phyloP scores from a whole-genome alignment of 2,113 vertebrate genomes.

The Sisor rabdophorus region DNA sequence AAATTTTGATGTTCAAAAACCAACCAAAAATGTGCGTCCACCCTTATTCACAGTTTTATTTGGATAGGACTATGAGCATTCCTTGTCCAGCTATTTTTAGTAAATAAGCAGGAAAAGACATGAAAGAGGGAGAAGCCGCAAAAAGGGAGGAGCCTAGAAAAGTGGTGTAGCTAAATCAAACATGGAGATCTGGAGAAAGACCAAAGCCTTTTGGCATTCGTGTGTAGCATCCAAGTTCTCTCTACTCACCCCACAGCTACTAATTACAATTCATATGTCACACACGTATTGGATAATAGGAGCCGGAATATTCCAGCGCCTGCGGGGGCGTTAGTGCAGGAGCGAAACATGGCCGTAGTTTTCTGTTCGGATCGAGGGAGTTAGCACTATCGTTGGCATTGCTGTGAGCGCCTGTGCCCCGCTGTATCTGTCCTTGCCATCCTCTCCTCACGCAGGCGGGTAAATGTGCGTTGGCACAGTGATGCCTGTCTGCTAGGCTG shows the following conservation, averaged over 20 bases:
- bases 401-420: slow-evolving; percentile 65
- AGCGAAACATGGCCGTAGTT: slow-evolving; percentile 61
- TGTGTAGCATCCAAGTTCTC: slow-evolving; percentile 54
- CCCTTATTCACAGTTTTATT: background rate
- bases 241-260: slow-evolving; percentile 65
- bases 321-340: slow-evolving; percentile 64
- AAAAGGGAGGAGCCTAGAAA: slow-evolving; percentile 36
- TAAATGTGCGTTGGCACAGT: slow-evolving; percentile 67
- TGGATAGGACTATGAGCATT: background rate
- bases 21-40: background rate
- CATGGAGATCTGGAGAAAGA: slow-evolving; percentile 52
- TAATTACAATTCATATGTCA: slow-evolving; percentile 74
- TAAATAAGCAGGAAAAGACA: slow-evolving; percentile 16
- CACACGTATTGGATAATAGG: slow-evolving; percentile 65
- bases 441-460: slow-evolving; percentile 63
- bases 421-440: slow-evolving; percentile 62
- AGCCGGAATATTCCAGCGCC: slow-evolving; percentile 69
- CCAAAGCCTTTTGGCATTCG: slow-evolving; percentile 42
- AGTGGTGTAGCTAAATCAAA: slow-evolving; percentile 51
- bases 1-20: background rate
- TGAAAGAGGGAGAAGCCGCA: slow-evolving; percentile 2
- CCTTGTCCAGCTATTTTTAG: slow-evolving; percentile 22
- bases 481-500: slow-evolving; percentile 71
- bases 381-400: slow-evolving; percentile 57
- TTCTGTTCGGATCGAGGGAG: slow-evolving; percentile 19